phyloP scores from a whole-genome alignment of 2,888 invertebrate genomes.

The Lepetodrilus schrolli region DNA sequence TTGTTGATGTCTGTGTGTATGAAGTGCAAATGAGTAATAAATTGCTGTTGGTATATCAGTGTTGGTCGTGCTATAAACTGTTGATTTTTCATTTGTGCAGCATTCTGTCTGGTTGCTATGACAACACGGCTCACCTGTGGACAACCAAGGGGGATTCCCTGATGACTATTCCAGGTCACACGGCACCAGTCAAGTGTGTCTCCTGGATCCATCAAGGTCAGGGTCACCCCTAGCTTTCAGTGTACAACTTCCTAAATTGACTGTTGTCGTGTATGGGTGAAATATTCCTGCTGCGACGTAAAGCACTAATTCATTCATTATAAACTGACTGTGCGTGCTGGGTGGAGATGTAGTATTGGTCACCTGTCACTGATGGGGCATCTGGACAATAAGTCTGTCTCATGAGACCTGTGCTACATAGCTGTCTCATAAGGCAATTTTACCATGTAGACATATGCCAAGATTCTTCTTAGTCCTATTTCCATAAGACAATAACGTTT shows the following conservation, averaged over 20 bases:
- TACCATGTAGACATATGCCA: too few species aligned
- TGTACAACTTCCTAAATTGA: neutral
- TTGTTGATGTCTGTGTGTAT: neutral
- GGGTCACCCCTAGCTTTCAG: neutral
- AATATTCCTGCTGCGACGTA: neutral
- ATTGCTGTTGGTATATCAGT: neutral
- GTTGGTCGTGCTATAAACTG: neutral
- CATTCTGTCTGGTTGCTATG: conserved; percentile 94
- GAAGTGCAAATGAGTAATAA: too few species aligned
- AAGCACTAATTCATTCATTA: too few species aligned
- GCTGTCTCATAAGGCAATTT: too few species aligned
- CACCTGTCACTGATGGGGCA: neutral
- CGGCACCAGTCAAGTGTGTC: conserved; percentile 90
- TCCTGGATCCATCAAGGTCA: conserved; percentile 83
- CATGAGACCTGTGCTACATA: too few species aligned
- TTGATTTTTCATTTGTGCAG: conserved; percentile 76
- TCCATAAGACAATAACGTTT: too few species aligned
- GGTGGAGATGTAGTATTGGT: too few species aligned
- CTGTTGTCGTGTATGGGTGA: neutral
- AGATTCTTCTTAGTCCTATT: too few species aligned
- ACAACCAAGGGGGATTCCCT: conserved; percentile 88
- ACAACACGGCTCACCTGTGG: conserved; percentile 93
- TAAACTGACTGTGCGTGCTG: too few species aligned
- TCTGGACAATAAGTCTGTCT: too few species aligned
- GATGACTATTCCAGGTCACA: conserved; percentile 89